Conservation (phyloP, 2,113 vertebrate genomes). For the Syrmaticus mikado region DNA sequence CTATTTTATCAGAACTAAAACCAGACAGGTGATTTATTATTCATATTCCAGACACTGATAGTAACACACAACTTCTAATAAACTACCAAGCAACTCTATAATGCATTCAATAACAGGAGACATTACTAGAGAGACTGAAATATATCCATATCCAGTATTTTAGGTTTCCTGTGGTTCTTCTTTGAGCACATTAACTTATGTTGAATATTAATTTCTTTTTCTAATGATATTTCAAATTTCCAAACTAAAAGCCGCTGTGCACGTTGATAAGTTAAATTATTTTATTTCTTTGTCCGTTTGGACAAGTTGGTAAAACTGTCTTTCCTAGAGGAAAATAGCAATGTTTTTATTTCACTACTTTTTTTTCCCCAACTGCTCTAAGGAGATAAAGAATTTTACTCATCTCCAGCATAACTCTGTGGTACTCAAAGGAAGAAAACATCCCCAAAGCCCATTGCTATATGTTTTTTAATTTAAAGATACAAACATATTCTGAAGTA, state of each 20-base stretch:
- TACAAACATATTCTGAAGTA: background rate
- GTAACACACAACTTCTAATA: background rate
- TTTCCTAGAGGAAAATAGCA: background rate
- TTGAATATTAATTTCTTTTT: background rate
- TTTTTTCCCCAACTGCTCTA: background rate
- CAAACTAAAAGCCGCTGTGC: background rate
- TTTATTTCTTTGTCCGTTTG: background rate
- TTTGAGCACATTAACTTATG: background rate
- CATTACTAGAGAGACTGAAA: background rate
- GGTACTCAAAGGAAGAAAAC: background rate
- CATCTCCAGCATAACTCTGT: background rate
- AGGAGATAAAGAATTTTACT: background rate
- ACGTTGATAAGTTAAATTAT: background rate
- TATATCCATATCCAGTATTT: background rate
- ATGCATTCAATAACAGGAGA: background rate
- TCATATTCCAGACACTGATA: background rate
- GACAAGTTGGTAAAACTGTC: background rate
- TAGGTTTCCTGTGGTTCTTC: background rate
- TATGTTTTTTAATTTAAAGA: background rate
- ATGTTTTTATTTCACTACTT: background rate
- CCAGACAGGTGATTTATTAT: background rate
- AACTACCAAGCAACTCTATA: background rate
- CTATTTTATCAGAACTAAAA: background rate
- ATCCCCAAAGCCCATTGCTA: background rate
- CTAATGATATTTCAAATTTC: background rate